These are phyloP conservation scores for Triplophysa siluroides DNA, from an alignment of 2,113 vertebrate species.

Conservation along the genomic window DNA sequence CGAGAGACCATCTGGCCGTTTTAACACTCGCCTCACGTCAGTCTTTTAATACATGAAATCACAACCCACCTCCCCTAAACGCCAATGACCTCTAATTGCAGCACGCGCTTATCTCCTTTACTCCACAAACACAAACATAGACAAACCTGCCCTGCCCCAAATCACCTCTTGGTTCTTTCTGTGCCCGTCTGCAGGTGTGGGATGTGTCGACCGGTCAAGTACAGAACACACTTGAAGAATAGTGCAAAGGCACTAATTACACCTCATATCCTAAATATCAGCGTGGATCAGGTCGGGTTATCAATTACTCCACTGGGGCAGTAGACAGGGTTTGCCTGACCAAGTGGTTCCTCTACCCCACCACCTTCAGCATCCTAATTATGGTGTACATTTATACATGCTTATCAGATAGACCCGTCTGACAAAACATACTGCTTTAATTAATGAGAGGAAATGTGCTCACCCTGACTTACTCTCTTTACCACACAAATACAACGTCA, in stretches of 20 bases:
- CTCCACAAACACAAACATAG: neutral
- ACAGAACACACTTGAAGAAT: constrained; percentile 54
- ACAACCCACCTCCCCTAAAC: neutral
- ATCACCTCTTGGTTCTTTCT: neutral
- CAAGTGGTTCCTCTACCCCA: constrained; percentile 38
- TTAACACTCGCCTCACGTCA: neutral
- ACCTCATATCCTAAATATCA: constrained; percentile 65
- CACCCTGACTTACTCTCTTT: neutral
- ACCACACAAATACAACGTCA: neutral
- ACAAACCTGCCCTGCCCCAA: neutral
- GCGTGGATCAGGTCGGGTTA: neutral
- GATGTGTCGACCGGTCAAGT: neutral
- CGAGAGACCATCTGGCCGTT: neutral
- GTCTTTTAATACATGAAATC: neutral
- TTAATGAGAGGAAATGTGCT: neutral
- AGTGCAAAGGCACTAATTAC: constrained; percentile 60
- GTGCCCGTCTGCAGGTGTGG: constrained; percentile 16
- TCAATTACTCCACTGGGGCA: neutral
- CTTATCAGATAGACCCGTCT: constrained; percentile 4
- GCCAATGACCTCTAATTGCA: neutral
- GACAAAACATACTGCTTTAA: constrained; percentile 23
- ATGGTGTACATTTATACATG: constrained; percentile 23
- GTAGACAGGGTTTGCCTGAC: constrained; percentile 9
- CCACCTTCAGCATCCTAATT: constrained; percentile 58
- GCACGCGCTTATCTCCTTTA: neutral